Evolutionary conservation across 2,797 vertebrate species (phyloP).

Genomic region (Percopsis omiscomaycus): DNA sequence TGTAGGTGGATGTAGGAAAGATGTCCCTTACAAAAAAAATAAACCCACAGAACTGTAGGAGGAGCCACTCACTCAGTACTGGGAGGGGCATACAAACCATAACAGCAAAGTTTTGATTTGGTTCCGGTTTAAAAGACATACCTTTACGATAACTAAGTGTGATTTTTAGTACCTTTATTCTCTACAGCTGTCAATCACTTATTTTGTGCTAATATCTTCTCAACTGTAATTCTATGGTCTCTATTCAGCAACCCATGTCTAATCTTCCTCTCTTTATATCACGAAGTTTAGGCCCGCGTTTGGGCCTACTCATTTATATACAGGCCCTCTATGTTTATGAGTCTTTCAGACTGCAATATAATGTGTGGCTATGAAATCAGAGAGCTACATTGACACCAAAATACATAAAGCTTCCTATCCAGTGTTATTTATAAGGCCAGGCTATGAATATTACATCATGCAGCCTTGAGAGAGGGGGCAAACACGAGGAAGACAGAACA

Average conservation of each 20-base stretch:
- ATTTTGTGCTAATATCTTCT: neutral
- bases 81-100: too few species aligned
- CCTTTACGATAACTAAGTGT: too few species aligned
- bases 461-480: slow-evolving; percentile 10
- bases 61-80: too few species aligned
- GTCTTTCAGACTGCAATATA: slow-evolving; percentile 26
- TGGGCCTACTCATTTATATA: neutral
- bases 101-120: too few species aligned
- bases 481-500: slow-evolving; percentile 16
- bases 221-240: neutral
- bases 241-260: neutral
- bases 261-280: too few species aligned
- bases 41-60: too few species aligned
- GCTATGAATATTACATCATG: slow-evolving; percentile 24
- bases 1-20: too few species aligned
- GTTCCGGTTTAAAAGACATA: too few species aligned
- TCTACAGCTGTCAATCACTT: slow-evolving; percentile 1
- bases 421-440: slow-evolving; percentile 6
- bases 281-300: neutral
- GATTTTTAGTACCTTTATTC: neutral
- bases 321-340: neutral
- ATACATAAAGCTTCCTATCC: slow-evolving; percentile 1
- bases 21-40: too few species aligned
- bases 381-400: neutral
- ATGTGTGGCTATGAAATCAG: neutral